Percentiles rank a stretch among this genome's conserved stretches.
These are phyloP conservation scores for Paguma larvata DNA, from an alignment of 2,797 vertebrate species.

Conservation along the genomic window DNA sequence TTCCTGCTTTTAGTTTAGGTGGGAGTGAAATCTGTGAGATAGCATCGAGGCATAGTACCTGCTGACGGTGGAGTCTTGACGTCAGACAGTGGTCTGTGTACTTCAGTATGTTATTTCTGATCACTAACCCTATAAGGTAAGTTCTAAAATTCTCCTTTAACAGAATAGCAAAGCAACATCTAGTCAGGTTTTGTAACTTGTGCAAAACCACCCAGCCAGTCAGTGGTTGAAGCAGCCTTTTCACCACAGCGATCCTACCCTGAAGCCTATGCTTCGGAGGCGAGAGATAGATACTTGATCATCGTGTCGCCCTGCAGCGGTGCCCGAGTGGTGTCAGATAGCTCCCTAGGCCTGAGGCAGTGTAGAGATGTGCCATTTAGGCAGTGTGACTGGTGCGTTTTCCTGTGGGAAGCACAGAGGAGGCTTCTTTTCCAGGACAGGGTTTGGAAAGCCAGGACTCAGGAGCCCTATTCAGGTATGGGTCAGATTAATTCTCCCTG, in stretches of 20 bases:
- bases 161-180: background rate
- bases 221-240: background rate
- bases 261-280: background rate
- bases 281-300: background rate
- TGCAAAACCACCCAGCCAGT: background rate
- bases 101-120: slow-evolving; percentile 27
- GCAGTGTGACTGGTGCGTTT: background rate
- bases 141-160: background rate
- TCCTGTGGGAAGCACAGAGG: background rate
- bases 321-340: background rate
- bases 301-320: accelerated
- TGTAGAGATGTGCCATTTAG: background rate
- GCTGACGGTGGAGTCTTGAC: background rate
- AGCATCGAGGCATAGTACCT: background rate
- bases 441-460: slow-evolving; percentile 11
- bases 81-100: background rate
- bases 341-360: background rate
- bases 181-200: background rate
- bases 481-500: background rate
- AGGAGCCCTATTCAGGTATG: background rate
- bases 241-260: background rate
- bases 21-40: background rate
- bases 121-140: background rate
- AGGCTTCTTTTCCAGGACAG: background rate
- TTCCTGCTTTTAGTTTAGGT: slow-evolving; percentile 18